Base-by-base conservation (phyloP, 35 echinoderm and acorn worm genomes). In the Heliocidaris tuberculata region DNA sequence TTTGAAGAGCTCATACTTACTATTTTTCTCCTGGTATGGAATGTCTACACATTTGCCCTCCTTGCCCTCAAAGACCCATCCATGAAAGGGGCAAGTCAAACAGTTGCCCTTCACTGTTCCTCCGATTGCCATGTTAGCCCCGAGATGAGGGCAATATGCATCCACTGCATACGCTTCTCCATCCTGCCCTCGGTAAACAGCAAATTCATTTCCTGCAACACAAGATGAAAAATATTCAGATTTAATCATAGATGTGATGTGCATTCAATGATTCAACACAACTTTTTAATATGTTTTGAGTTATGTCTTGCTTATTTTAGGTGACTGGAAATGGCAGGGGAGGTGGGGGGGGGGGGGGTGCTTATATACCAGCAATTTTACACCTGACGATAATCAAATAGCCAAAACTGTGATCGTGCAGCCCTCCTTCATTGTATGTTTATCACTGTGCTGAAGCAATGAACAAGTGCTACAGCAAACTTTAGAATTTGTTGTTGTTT, bases 91-190 rank as follows among this genome's bases (percentile, higher is more conserved):
- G 88, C 98, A 99, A 86, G 95, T 92, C 30, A 99, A 19, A 52
- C 98, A 99, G 93, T 99, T 93, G 0, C 98, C 98, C 19, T 96
- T 96, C 15, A 99, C 95, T 85, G 60, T 92, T 48, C 98, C 98
- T 86, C 98, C 98, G 31, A 99, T 95, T 17, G 95, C 98, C 19
- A 99, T 92, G 54, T 99, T 99, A 21, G 98, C 96, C 29, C 98
- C 98, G 48, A 99, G 95, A 87, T 99, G 98, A 32, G 98, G 98
- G 85, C 98, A 99, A 94, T 99, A 99, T 35, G 98, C 98, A 96
- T 99, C 95, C 3, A 99, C 56, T 7, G 97, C 94, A 86, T 88
- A 94, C 11, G 96, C 96, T 60, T 96, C 24, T 10, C 96, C 96
- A 71, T 94, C 90, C 93, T 96, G 59, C 6, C 96, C 98, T 31